Evolutionary conservation across 2,888 invertebrate species (phyloP).

Genomic region (Cepaea hortensis): DNA sequence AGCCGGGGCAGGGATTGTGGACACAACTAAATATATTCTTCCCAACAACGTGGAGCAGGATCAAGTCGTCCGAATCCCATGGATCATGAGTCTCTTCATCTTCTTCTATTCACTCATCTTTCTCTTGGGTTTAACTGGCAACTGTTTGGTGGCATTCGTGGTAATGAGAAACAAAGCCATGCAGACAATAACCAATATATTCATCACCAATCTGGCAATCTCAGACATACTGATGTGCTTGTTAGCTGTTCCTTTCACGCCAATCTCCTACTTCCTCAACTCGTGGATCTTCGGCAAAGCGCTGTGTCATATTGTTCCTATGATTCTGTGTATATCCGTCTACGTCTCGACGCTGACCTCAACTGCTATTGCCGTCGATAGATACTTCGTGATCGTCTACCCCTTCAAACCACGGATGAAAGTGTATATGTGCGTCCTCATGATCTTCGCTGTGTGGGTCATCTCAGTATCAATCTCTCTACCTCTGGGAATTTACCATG

Average conservation of each 20-base stretch:
- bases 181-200: constrained; percentile 98
- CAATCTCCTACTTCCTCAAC: constrained; percentile 91
- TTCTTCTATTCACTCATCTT: constrained; percentile 87
- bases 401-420: constrained; percentile 95
- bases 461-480: constrained; percentile 90
- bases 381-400: constrained; percentile 97
- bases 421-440: constrained; percentile 87
- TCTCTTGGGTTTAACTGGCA: constrained; percentile 83
- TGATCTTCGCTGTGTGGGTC: constrained; percentile 93
- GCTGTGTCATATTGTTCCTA: constrained; percentile 94
- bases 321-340: constrained; percentile 89
- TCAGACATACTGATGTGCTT: constrained; percentile 95
- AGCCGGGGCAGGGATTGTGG: not conserved
- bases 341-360: constrained; percentile 97
- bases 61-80: constrained; percentile 61
- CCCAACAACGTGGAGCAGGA: not conserved
- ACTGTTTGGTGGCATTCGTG: constrained; percentile 90
- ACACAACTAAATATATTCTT: constrained; percentile 4
- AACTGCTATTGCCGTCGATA: constrained; percentile 96
- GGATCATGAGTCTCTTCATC: constrained; percentile 65
- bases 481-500: constrained; percentile 89
- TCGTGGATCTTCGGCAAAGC: constrained; percentile 94
- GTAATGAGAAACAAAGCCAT: constrained; percentile 93
- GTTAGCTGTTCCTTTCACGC: constrained; percentile 96
- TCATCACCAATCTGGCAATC: constrained; percentile 96